These are phyloP conservation scores for human (Homo sapiens) DNA, from an alignment of 2,113 vertebrate species.

Conservation along the genomic window GRCh38 chr5:57038501-57039000, in stretches of 20 bases:
- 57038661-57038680: slow-evolving; percentile 1
- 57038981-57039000: neutral
- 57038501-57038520: neutral
- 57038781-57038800: neutral
- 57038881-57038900: neutral
- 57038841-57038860: slow-evolving; percentile 20
- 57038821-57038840: neutral
- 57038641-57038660: neutral
- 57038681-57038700: neutral
- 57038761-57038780: too few relatives aligned
- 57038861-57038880: neutral
- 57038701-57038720: neutral
- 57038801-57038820: neutral
- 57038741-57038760: neutral
- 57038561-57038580: neutral
- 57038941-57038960: neutral
- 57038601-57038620: neutral
- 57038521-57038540: neutral
- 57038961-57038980: neutral
- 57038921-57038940: neutral
- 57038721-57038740: neutral
- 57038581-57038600: neutral
- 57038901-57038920: slow-evolving; percentile 9
- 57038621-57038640: slow-evolving; percentile 3
- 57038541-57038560: neutral